phyloP scores from a whole-genome alignment of 64 coral and sea anemone genomes.

The Actinia tenebrosa region DNA sequence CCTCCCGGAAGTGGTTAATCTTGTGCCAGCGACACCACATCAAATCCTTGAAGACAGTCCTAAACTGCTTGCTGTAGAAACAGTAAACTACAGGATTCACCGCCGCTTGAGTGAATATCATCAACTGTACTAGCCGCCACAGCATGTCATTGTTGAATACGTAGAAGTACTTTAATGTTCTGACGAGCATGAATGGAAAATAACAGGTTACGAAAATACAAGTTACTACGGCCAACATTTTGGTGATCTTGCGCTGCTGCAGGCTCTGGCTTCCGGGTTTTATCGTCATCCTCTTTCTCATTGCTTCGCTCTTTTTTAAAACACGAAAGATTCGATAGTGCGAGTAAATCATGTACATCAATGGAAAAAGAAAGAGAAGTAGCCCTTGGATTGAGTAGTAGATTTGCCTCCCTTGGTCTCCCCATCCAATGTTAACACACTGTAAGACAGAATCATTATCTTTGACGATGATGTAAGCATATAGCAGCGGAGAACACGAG shows the following conservation, averaged over 20 bases:
- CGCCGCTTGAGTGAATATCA: slow-evolving; percentile 80
- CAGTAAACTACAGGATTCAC: slow-evolving; percentile 85
- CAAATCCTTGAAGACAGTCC: slow-evolving; percentile 41
- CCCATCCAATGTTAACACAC: slow-evolving; percentile 59
- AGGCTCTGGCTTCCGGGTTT: neutral
- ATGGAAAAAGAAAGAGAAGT: slow-evolving; percentile 45
- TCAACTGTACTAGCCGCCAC: slow-evolving; percentile 66
- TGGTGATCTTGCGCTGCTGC: slow-evolving; percentile 45
- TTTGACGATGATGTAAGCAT: slow-evolving; percentile 57
- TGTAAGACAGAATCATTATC: neutral
- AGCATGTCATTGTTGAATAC: slow-evolving; percentile 38
- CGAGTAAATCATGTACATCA: slow-evolving; percentile 52
- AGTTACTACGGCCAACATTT: slow-evolving; percentile 72
- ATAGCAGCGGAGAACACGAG: slow-evolving; percentile 48
- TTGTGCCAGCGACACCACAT: slow-evolving; percentile 13
- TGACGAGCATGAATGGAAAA: slow-evolving; percentile 54
- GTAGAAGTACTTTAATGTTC: slow-evolving; percentile 64
- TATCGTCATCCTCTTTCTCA: slow-evolving; percentile 8
- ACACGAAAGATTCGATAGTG: slow-evolving; percentile 51
- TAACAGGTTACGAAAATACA: slow-evolving; percentile 73
- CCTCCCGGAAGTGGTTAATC: neutral
- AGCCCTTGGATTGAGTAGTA: slow-evolving; percentile 78
- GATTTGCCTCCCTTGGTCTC: slow-evolving; percentile 59
- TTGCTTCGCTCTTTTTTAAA: slow-evolving; percentile 23
- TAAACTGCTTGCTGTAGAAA: slow-evolving; percentile 80